Conservation (phyloP, 2,888 invertebrate genomes). For the Drosophila stalkeri region DNA sequence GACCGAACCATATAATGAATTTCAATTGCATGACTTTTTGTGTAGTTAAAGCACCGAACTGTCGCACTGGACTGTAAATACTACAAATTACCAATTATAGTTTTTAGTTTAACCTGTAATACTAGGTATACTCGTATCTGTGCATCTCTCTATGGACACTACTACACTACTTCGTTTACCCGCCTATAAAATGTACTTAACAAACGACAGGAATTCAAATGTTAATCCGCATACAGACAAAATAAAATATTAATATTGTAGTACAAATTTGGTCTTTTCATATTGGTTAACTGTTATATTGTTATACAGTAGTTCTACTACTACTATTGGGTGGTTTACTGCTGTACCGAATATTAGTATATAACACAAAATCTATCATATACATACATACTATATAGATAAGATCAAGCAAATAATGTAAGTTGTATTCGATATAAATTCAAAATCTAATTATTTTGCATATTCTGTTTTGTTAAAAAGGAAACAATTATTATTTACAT, state of each 20-base stretch:
- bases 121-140: conserved; percentile 55
- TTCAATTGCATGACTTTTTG: conserved; percentile 38
- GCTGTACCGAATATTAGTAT: too few species aligned
- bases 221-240: conserved; percentile 47
- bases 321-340: too few species aligned
- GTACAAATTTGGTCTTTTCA: conserved; percentile 12
- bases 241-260: conserved; percentile 58
- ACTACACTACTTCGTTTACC: conserved; percentile 30
- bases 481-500: conserved; percentile 88
- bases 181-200: conserved; percentile 73
- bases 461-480: conserved; percentile 83
- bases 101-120: conserved; percentile 66
- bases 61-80: conserved; percentile 68
- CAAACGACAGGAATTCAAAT: conserved; percentile 47
- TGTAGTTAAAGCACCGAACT: conserved; percentile 46
- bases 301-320: not conserved
- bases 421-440: conserved; percentile 78
- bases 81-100: conserved; percentile 69
- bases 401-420: conserved; percentile 89
- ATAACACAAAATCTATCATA: not conserved
- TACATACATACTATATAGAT: conserved; percentile 43
- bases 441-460: too few species aligned
- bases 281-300: not conserved
- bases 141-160: conserved; percentile 48
- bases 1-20: conserved; percentile 22